Conservation (phyloP, 2,888 invertebrate genomes). For the Eurytoma adleriae region DNA sequence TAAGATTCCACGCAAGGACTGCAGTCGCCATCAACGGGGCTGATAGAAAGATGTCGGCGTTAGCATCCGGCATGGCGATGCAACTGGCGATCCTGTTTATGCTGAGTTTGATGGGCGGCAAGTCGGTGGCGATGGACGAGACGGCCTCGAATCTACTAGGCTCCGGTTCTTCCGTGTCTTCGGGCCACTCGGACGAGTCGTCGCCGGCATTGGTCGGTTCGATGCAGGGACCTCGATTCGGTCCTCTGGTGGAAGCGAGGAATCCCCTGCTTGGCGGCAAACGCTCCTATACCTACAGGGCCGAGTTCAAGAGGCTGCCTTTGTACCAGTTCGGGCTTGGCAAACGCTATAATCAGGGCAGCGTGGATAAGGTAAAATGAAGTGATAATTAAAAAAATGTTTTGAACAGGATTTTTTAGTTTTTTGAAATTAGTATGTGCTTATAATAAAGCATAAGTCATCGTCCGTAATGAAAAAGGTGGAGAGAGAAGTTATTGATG, state of each 20-base stretch:
- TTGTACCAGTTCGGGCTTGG: conserved; percentile 76
- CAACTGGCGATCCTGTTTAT: conserved; percentile 61
- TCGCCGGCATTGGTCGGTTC: neutral
- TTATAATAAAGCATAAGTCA: no score
- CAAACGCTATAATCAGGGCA: conserved; percentile 68
- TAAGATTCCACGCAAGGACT: no score
- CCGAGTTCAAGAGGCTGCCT: conserved; percentile 81
- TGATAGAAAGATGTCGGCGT: neutral
- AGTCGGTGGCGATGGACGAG: conserved; percentile 63
- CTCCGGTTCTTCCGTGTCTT: neutral
- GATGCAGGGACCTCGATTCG: conserved; percentile 5
- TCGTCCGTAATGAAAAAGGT: no score
- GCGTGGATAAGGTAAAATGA: conserved; percentile 70
- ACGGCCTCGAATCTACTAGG: neutral
- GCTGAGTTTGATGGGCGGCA: conserved; percentile 60
- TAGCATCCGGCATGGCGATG: conserved; percentile 37
- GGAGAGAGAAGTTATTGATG: no score
- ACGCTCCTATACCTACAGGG: conserved; percentile 81
- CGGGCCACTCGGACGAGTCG: neutral
- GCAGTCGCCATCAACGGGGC: no score
- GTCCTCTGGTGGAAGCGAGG: conserved; percentile 1
- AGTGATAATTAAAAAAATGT: no score
- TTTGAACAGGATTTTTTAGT: no score
- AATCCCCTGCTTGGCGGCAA: conserved; percentile 60
- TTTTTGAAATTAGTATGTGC: no score